These are phyloP conservation scores for Campoletis sonorensis DNA, from an alignment of 1,140 invertebrate genomes.

Conservation along the genomic window DNA sequence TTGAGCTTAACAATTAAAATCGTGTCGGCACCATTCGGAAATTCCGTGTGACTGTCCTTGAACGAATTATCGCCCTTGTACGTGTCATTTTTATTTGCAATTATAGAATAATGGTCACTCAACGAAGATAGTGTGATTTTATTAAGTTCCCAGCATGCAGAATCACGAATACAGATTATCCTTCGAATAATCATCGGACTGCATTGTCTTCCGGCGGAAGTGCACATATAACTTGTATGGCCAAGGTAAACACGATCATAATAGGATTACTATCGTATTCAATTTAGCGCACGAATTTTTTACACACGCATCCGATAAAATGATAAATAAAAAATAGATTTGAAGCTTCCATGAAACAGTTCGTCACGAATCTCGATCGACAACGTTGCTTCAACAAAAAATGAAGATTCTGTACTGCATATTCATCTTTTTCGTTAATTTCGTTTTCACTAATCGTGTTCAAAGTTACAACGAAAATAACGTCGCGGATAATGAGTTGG, in stretches of 20 bases:
- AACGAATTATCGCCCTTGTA: conserved; percentile 14
- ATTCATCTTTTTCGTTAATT: background rate
- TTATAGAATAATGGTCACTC: background rate
- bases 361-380: conserved; percentile 42
- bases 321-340: conserved; percentile 11
- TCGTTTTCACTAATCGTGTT: conserved; percentile 16
- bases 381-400: conserved; percentile 33
- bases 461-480: conserved; percentile 46
- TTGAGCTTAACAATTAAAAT: too few species aligned
- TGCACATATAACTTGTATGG: conserved; percentile 41
- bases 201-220: conserved; percentile 51
- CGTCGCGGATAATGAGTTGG: conserved; percentile 46
- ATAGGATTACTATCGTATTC: conserved; percentile 35
- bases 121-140: conserved; percentile 10
- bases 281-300: conserved; percentile 39
- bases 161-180: conserved; percentile 3
- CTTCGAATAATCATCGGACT: conserved; percentile 5
- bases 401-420: background rate
- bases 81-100: background rate
- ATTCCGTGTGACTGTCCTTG: background rate
- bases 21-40: background rate
- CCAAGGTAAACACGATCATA: conserved; percentile 48
- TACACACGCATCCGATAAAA: conserved; percentile 5
- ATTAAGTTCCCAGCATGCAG: background rate
- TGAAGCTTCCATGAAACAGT: conserved; percentile 48